Evolutionary conservation across 2,113 vertebrate species (phyloP), one percentile per base, ranked within the genome.

Genomic region (Osmerus mordax): DNA sequence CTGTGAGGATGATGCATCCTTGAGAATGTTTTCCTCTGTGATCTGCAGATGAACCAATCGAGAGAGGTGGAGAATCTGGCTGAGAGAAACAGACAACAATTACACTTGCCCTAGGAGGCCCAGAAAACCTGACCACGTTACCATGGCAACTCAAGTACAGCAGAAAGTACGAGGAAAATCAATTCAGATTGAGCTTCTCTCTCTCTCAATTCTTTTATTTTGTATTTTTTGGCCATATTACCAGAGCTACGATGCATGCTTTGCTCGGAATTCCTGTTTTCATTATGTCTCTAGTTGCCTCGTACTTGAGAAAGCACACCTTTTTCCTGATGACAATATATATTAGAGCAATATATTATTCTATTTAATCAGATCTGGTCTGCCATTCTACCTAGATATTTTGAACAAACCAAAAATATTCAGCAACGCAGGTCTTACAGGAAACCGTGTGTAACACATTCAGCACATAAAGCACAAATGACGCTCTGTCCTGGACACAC

Each of bases 81-180:
- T 88, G 78, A 68, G 86, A 89, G 86, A 41, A 87, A 89, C 77
- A 88, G 87, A 90, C 89, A 91, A 91, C 91, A 91, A 91, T 92
- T 92, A 91, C 89, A 90, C 86, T 91, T 92, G 90, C 90, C 91
- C 91, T 92, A 87, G 88, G 88, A 92, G 90, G 90, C 89, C 85
- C 83, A 81, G 87, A 82, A 82, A 92, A 91, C 89, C 88, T 91
- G 91, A 91, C 90, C 91, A 89, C 76, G 91, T 93, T 91, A 89
- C 92, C 83, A 92, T 93, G 90, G 91, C 85, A 93, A 93, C 90
- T 87, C 86, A 91, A 90, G 89, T 90, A 92, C 87, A 91, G 88
- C 87, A 87, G 88, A 93, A 91, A 91, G 87, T 89, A 92, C 90
- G 82, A 84, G 86, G 83, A 90, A 91, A 91, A 92, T 92, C 91